A percentile compares a stretch with the other conserved stretches of the same genome.
phyloP scores from a whole-genome alignment of 2,888 invertebrate genomes.

The Chloroclysta siterata region DNA sequence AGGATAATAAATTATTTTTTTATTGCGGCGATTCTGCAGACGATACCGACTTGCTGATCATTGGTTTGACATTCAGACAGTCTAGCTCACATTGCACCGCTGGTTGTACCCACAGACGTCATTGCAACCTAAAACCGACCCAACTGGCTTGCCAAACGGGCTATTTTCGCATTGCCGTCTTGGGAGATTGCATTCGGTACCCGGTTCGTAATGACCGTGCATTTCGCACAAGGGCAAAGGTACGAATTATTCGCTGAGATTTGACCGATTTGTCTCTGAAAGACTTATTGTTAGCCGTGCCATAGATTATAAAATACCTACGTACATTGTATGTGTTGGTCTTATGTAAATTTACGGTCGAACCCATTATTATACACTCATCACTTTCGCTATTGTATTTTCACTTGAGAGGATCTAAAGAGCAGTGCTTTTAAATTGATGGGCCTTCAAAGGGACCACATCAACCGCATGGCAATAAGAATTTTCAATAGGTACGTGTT shows the following conservation, averaged over 20 bases:
- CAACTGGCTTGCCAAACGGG: conserved; percentile 41
- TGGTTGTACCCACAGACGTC: conserved; percentile 51
- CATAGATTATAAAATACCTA: background rate
- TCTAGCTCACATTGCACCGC: conserved; percentile 81
- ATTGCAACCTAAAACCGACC: conserved; percentile 49
- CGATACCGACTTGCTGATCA: conserved; percentile 66
- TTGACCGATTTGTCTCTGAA: conserved; percentile 63
- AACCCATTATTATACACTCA: no score
- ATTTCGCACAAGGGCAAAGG: conserved; percentile 80
- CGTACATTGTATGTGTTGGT: no score
- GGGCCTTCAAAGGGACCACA: no score
- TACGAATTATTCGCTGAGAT: conserved; percentile 69
- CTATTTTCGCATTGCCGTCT: conserved; percentile 43
- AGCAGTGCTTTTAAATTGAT: no score
- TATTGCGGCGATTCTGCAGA: conserved; percentile 76
- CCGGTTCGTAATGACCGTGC: conserved; percentile 71
- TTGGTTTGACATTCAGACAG: conserved; percentile 85
- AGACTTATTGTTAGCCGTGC: conserved; percentile 52
- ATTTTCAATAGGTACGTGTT: no score
- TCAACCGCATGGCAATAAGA: no score
- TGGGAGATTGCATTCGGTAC: conserved; percentile 64
- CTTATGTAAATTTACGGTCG: no score
- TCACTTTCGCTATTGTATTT: no score
- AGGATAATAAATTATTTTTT: conserved; percentile 82
- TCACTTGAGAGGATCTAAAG: no score